Evolutionary conservation across 2,113 vertebrate genomes (phyloP), one percentile per base, ranked within the genome.

Genomic region (Lepus timidus): DNA sequence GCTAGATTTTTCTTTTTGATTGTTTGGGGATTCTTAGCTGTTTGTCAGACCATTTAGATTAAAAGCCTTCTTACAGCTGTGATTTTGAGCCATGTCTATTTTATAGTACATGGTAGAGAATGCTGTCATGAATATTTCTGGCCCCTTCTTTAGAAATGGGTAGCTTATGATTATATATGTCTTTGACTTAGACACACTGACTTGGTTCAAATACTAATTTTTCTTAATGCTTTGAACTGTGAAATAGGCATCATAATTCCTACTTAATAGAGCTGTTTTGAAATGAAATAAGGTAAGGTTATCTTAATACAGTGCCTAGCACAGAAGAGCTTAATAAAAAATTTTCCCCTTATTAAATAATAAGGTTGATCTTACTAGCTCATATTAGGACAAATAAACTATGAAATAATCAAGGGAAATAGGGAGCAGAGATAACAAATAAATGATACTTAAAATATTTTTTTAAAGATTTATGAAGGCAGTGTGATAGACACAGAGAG

Each of bases 181-280:
- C 86, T 94, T 92, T 84, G 12, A 91, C 76, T 92, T 85, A 29
- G 23, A 29, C 12, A 92, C n/a, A 39, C 44, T 76, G 85, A 51
- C 58, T 62, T 86, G n/a, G 1, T 31, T 92, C 71, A 79, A 10
- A 64, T 70, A 9, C 7, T 76, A 74, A 31, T 68, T 96, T 90
- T 93, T 23, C 58, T 49, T 73, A 44, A 62, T 73, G 86, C 55
- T 91, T 91, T 76, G 11, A 71, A 9, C 82, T 84, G 2, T 82
- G 87, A 92, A 83, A 27, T 90, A 76, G 58, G 31, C 27, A 90
- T 84, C 17, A 29, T 94, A 90, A 87, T 75, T 90, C 27, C 71
- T 87, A n/a, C n/a, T 68, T 94, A 19, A 22, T 19, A 93, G 65
- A 93, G 17, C 80, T 95, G 9, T 94, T 73, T 90, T 90, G 68